Conservation (phyloP, 2,113 vertebrate species). For the Dromas ardeola region DNA sequence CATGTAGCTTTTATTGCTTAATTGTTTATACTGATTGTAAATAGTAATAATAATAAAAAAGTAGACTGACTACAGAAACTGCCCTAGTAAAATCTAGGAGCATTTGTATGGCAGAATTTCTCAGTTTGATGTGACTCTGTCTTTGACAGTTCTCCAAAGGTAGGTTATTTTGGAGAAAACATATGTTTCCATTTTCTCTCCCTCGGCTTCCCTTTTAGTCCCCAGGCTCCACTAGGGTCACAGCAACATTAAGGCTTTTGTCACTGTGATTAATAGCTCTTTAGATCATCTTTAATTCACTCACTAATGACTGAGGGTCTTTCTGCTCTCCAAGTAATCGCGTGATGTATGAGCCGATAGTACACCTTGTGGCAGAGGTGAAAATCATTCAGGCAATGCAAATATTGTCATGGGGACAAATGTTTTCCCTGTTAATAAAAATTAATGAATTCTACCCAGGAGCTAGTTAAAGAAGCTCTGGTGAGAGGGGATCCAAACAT, state of each 20-base stretch:
- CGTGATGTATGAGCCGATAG: slow-evolving; percentile 97
- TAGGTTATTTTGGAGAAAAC: slow-evolving; percentile 98
- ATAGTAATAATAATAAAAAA: slow-evolving; percentile 23
- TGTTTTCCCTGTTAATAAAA: slow-evolving; percentile 97
- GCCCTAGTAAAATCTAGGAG: slow-evolving; percentile 59
- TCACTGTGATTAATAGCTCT: slow-evolving; percentile 99
- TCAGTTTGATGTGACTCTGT: slow-evolving; percentile 77
- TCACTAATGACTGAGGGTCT: slow-evolving; percentile 99
- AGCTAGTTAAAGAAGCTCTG: slow-evolving; percentile 81
- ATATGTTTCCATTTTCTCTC: slow-evolving; percentile 98
- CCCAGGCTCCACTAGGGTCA: slow-evolving; percentile 92
- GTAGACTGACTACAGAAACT: slow-evolving; percentile 16
- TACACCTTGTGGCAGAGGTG: slow-evolving; percentile 99
- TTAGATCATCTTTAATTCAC: slow-evolving; percentile 99
- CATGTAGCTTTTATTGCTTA: not conserved
- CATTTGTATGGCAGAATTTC: slow-evolving; percentile 74
- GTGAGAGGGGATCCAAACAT: slow-evolving; percentile 70
- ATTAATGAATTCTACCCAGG: slow-evolving; percentile 93
- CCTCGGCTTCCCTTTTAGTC: slow-evolving; percentile 88
- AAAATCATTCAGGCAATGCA: slow-evolving; percentile 98
- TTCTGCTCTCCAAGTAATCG: slow-evolving; percentile 97
- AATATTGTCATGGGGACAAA: slow-evolving; percentile 91
- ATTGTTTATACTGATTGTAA: slow-evolving; percentile 36
- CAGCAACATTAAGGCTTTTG: slow-evolving; percentile 99
- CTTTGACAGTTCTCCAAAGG: slow-evolving; percentile 92